A percentile compares a stretch with the other conserved stretches of the same genome.
phyloP scores from a whole-genome alignment of 2,797 vertebrate genomes.

The Ficedula albicollis region DNA sequence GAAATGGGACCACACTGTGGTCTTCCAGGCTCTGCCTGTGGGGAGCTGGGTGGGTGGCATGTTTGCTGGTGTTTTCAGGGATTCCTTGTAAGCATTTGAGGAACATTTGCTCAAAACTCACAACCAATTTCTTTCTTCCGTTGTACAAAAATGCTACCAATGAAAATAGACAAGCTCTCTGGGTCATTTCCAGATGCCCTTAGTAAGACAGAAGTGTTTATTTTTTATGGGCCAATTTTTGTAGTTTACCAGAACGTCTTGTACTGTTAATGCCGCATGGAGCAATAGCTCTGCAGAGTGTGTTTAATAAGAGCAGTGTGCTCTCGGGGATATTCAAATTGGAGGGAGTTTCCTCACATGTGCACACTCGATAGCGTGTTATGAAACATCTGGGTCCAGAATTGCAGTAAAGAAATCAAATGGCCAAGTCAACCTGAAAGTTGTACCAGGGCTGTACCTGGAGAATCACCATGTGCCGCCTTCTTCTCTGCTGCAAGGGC shows the following conservation, averaged over 20 bases:
- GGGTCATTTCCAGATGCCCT: slow-evolving; percentile 62
- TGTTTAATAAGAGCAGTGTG: slow-evolving; percentile 47
- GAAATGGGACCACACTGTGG: not conserved
- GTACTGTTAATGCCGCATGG: slow-evolving; percentile 34
- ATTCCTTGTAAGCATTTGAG: slow-evolving; percentile 18
- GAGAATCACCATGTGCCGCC: not conserved
- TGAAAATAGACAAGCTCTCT: slow-evolving; percentile 43
- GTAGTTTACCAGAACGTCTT: slow-evolving; percentile 40
- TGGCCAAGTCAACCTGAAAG: slow-evolving; percentile 44
- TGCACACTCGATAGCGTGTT: not conserved
- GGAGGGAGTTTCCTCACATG: slow-evolving; percentile 18
- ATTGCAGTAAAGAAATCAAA: not conserved
- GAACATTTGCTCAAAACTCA: slow-evolving; percentile 30
- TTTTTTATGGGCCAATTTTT: slow-evolving; percentile 60
- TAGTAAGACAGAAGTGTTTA: slow-evolving; percentile 56
- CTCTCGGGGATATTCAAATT: slow-evolving; percentile 56
- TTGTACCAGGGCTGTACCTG: not conserved
- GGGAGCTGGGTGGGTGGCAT: not conserved
- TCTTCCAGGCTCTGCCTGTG: not conserved
- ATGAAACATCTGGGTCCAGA: slow-evolving; percentile 55
- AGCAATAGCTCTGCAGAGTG: slow-evolving; percentile 53
- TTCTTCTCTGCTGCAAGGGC: slow-evolving; percentile 15
- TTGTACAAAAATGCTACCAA: slow-evolving; percentile 18
- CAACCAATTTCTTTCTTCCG: slow-evolving; percentile 5
- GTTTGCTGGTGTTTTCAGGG: not conserved